These are phyloP conservation scores for Xanthorhoe spadicearia DNA, from an alignment of 2,888 invertebrate genomes.

Conservation along the genomic window DNA sequence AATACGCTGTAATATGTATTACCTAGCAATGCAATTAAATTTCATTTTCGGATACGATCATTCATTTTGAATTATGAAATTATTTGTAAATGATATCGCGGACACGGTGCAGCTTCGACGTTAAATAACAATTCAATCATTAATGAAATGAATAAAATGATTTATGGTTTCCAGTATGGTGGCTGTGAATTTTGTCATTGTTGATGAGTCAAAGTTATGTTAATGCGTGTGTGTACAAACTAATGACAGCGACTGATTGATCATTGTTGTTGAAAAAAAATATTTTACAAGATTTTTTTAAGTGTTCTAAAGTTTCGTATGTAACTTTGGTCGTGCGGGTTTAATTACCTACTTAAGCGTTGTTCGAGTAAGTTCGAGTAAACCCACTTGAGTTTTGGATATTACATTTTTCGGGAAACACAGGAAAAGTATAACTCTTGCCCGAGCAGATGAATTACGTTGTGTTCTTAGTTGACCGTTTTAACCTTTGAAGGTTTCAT, in stretches of 20 bases:
- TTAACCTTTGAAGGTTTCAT: conserved; percentile 28
- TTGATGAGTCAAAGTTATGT: not conserved
- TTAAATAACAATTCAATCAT: conserved; percentile 13
- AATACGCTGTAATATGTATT: too few relatives aligned
- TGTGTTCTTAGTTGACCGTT: conserved; percentile 33
- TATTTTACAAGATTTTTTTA: too few relatives aligned
- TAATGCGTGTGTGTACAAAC: too few relatives aligned
- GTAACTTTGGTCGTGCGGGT: not conserved
- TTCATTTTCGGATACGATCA: conserved; percentile 43
- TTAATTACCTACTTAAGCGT: not conserved
- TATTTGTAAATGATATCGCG: conserved; percentile 38
- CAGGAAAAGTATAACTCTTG: conserved; percentile 37
- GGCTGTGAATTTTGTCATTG: not conserved
- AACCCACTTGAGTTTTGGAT: conserved; percentile 39
- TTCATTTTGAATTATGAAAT: conserved; percentile 42
- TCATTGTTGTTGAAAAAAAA: too few relatives aligned
- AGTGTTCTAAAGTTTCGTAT: too few relatives aligned
- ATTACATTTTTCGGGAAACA: conserved; percentile 37
- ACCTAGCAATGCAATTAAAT: not conserved
- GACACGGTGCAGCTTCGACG: conserved; percentile 11
- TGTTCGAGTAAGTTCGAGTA: conserved; percentile 12
- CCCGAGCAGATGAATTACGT: conserved; percentile 37
- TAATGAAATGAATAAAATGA: conserved; percentile 10
- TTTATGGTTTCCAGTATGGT: conserved; percentile 9
- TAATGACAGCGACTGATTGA: too few relatives aligned